These are phyloP conservation scores for Leptinotarsa peninsularis DNA, from an alignment of 2,888 invertebrate genomes.

Conservation along the genomic window DNA sequence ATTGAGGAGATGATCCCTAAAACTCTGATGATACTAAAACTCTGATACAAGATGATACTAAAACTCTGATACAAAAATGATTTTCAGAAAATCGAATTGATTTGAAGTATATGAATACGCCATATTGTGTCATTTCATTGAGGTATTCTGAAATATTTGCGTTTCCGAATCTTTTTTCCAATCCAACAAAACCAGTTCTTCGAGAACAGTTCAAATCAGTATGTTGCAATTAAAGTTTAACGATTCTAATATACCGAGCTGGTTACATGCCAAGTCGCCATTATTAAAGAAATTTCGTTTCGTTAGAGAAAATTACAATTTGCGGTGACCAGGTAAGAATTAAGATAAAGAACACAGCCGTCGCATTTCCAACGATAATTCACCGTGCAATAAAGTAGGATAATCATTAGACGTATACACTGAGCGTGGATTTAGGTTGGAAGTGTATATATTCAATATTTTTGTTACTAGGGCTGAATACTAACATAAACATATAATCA, in stretches of 20 bases:
- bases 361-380: constrained; percentile 9
- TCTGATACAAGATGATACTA: too few relatives aligned
- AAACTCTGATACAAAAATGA: too few relatives aligned
- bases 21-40: too few relatives aligned
- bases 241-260: constrained; percentile 44
- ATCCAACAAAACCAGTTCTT: background rate
- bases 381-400: constrained; percentile 3
- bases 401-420: constrained; percentile 10
- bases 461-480: too few relatives aligned
- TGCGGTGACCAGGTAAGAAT: constrained; percentile 41
- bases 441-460: background rate
- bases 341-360: constrained; percentile 28
- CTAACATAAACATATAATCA: too few relatives aligned
- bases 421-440: constrained; percentile 4
- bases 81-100: too few relatives aligned
- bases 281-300: constrained; percentile 46
- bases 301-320: constrained; percentile 46
- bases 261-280: constrained; percentile 45
- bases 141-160: too few relatives aligned
- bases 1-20: too few relatives aligned
- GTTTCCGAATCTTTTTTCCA: background rate
- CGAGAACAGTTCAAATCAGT: constrained; percentile 39
- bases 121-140: too few relatives aligned
- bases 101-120: too few relatives aligned
- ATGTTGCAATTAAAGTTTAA: constrained; percentile 50